These are phyloP conservation scores for Terrapene triunguis DNA, from an alignment of 2,113 vertebrate species.

Conservation along the genomic window DNA sequence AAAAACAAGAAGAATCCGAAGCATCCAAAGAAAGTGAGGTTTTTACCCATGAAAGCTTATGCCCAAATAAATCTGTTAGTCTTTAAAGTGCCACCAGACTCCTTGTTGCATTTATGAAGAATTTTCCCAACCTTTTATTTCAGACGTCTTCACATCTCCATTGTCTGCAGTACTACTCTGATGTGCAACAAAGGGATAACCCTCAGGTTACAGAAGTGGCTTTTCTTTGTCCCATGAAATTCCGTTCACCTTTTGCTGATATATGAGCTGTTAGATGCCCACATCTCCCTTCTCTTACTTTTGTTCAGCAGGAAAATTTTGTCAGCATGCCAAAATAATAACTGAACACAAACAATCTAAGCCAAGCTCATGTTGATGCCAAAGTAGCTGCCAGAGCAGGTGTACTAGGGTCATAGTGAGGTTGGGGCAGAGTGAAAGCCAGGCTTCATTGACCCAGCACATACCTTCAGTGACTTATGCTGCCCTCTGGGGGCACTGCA, in stretches of 20 bases:
- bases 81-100: no score
- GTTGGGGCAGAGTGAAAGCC: neutral
- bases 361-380: neutral
- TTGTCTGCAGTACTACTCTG: neutral
- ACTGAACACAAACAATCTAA: neutral
- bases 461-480: neutral
- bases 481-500: neutral
- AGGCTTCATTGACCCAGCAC: neutral
- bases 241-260: neutral
- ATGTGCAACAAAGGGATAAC: neutral
- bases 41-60: no score
- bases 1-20: no score
- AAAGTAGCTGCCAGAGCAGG: fast-evolving
- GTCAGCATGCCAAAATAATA: neutral
- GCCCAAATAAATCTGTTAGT: no score
- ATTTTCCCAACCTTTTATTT: neutral
- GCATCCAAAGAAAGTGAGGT: no score
- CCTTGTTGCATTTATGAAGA: neutral
- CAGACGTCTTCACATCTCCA: neutral
- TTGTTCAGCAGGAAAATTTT: neutral
- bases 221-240: neutral
- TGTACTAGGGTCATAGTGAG: neutral
- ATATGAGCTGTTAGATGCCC: neutral
- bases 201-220: neutral
- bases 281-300: neutral